Conservation (phyloP, 2,888 invertebrate species). For the Atethmia centrago region DNA sequence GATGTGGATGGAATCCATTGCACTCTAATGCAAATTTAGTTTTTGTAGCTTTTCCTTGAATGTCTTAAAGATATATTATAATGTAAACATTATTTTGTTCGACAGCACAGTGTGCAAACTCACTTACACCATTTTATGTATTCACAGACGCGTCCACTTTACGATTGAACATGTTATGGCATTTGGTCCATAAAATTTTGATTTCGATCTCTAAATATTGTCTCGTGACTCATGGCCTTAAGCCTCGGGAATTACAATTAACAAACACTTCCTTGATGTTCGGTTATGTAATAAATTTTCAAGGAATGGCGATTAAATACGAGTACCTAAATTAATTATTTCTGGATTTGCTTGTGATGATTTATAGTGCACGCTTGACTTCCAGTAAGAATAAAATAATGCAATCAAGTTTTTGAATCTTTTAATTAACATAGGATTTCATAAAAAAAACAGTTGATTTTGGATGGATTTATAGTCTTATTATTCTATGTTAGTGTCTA, state of each 20-base stretch:
- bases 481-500: constrained; percentile 21
- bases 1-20: background rate
- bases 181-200: constrained; percentile 75
- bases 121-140: constrained; percentile 71
- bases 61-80: background rate
- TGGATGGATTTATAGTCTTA: background rate
- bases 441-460: constrained; percentile 2
- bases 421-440: constrained; percentile 3
- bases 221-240: constrained; percentile 67
- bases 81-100: constrained; percentile 26
- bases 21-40: background rate
- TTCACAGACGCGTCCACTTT: constrained; percentile 75
- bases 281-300: constrained; percentile 45
- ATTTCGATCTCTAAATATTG: constrained; percentile 76
- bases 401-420: background rate
- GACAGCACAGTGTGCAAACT: constrained; percentile 37
- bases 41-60: constrained; percentile 2
- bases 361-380: constrained; percentile 7
- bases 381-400: constrained; percentile 16
- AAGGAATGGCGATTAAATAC: constrained; percentile 28
- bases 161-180: constrained; percentile 75
- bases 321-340: constrained; percentile 5
- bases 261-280: constrained; percentile 51
- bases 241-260: constrained; percentile 58
- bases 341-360: constrained; percentile 3